Evolutionary conservation across 2,797 vertebrate species (phyloP), one percentile per base, ranked within the genome.

Genomic region (Periophthalmus magnuspinnatus): DNA sequence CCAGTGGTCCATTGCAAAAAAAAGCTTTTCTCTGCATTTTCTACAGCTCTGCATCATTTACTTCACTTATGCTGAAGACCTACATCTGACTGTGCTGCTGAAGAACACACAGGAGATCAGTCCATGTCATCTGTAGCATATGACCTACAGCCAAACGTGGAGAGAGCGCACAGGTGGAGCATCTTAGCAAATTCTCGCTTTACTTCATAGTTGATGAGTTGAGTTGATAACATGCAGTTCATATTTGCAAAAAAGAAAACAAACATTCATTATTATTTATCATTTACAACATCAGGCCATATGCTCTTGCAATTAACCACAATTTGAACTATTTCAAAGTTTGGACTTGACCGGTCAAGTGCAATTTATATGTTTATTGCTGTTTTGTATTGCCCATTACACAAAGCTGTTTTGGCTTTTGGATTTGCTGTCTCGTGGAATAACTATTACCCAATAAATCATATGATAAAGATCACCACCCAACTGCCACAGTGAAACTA

Each of bases 1-100:
- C 76, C 81, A 81, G 81, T 82, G 79, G 71, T 85, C 72, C 79
- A 50, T 74, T 72, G 77, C 80, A 81, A 85, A 81, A 80, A n/a
- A 85, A 71, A 74, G 72, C 78, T 74, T 71, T 62, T 78, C 57
- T 59, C 28, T 34, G 71, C 45, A 34, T 72, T 69, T 45, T 76
- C 68, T 1, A 59, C 79, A 63, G 38, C 68, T 81, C 69, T 88
- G 13, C 38, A 64, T 47, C 11, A 67, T 89, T 77, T 55, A 55
- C 16, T 50, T 5, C 19, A 19, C 5, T 6, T 19, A 19, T 50
- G 48, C 48, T 50, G 17, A 50, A 50, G 17, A 17, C 19, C 5
- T n/a, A 16, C 17, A 48, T 14, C 16, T 19, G 16, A 19, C 47
- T 75, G 80, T 41, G 41, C 65, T 79, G 74, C 80, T 71, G 58